These are phyloP conservation scores for Synergus umbraculus DNA, from an alignment of 2,888 invertebrate genomes.

Conservation along the genomic window DNA sequence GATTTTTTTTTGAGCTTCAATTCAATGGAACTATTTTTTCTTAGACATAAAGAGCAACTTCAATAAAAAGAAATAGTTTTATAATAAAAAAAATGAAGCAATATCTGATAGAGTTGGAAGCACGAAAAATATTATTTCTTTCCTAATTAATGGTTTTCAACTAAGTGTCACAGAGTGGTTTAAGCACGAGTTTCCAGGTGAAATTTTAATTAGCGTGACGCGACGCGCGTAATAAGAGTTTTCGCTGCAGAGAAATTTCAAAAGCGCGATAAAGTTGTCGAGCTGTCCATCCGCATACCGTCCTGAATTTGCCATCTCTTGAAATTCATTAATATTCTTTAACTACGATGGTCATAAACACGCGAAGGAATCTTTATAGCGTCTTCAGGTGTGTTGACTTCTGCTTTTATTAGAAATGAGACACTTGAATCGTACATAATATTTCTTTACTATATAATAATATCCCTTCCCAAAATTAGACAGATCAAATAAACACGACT, in stretches of 20 bases:
- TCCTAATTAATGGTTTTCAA: background rate
- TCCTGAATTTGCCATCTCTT: background rate
- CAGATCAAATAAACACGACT: background rate
- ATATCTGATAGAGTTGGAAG: background rate
- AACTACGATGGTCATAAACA: constrained; percentile 27
- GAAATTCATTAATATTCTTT: constrained; percentile 39
- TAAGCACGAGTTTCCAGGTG: background rate
- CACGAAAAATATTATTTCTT: background rate
- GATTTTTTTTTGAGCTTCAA: background rate
- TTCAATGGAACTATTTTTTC: too few relatives aligned
- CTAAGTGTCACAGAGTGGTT: background rate
- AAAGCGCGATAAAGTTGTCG: constrained; percentile 34
- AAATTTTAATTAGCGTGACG: constrained; percentile 35
- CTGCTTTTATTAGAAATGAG: background rate
- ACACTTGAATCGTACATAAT: constrained; percentile 8
- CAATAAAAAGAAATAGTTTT: too few relatives aligned
- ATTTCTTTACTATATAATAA: background rate
- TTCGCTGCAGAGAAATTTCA: constrained; percentile 27
- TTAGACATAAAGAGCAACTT: too few relatives aligned
- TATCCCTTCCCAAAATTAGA: background rate
- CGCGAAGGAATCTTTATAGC: constrained; percentile 20
- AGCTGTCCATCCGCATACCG: constrained; percentile 25
- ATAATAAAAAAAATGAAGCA: background rate
- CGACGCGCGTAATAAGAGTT: constrained; percentile 34
- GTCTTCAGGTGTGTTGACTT: background rate